phyloP scores from a whole-genome alignment of 1,140 invertebrate species.

The Mesaphorura yosii region DNA sequence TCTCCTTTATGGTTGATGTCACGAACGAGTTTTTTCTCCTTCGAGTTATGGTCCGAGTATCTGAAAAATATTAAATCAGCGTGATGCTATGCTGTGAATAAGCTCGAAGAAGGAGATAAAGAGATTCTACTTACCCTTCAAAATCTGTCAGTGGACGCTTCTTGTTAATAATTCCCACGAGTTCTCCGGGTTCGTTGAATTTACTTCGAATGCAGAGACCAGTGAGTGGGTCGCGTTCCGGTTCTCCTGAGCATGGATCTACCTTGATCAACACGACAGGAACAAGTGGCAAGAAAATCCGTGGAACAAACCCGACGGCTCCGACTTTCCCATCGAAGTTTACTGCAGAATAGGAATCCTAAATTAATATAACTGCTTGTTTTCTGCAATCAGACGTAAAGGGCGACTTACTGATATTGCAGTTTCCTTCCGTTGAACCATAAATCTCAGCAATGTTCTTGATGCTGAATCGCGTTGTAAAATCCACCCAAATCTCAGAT shows the following conservation, averaged over 20 bases:
- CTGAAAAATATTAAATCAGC: conserved; percentile 37
- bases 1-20: conserved; percentile 51
- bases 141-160: conserved; percentile 42
- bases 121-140: conserved; percentile 47
- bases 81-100: neutral
- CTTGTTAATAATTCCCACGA: conserved; percentile 58
- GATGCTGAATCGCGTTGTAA: conserved; percentile 46
- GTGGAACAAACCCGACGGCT: conserved; percentile 59
- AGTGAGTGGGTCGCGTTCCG: conserved; percentile 42
- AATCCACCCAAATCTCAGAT: conserved; percentile 51
- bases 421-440: conserved; percentile 53
- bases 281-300: conserved; percentile 74
- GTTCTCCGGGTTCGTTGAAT: conserved; percentile 61
- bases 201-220: conserved; percentile 53
- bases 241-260: conserved; percentile 65
- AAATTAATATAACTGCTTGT: neutral
- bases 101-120: neutral
- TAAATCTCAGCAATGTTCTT: conserved; percentile 48
- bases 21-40: conserved; percentile 48
- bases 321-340: conserved; percentile 56
- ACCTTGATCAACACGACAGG: conserved; percentile 13
- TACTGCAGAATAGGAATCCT: conserved; percentile 35
- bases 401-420: conserved; percentile 38
- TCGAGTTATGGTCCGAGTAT: conserved; percentile 48
- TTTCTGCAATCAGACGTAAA: neutral